Evolutionary conservation across 2,888 invertebrate species (phyloP), one percentile per base, ranked within the genome.

Genomic region (Augiades crinisus): DNA sequence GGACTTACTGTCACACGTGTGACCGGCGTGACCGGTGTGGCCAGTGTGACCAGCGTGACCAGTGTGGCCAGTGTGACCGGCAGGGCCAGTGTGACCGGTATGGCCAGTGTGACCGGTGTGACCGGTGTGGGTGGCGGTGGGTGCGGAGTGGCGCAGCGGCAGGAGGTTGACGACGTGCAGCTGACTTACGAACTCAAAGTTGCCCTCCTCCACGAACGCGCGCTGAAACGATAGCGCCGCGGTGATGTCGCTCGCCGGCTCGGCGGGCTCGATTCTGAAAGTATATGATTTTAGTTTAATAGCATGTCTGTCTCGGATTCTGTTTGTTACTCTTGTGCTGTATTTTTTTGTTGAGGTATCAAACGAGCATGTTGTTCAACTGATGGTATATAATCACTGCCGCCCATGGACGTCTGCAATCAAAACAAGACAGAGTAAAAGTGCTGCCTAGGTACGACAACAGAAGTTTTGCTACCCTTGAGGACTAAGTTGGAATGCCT

Each of bases 171-270:
- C 83, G 65, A 88, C 81, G 85, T 87, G 87, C 62, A 88, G 84
- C 76, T 86, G 84, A 88, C 88, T 89, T 86, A 89, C 88, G 75
- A 89, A 89, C 80, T 89, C 87, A 63, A 88, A 84, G 79, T 87
- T 88, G 47, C 87, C 88, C 41, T 85, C 86, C 64, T 85, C 86
- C 45, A 81, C 77, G 58, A 80, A 69, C 10, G 84, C 80, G 36
- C 81, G 73, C 50, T 71, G 67, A 17, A 69, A 65, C 44, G 70
- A 68, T 0, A 64, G 63, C 47, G 57, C 65, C 44, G 61, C 50
- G 16, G 56, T 53, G 59, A 40, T 31, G 31, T 51, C 54, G n/a
- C 55, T 57, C 13, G 54, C 49, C 21, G 41, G 55, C 44, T 53
- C 37, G 57, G 38, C 53, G 62, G 41, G 53, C 56, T 64, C 70